Percentiles rank a stretch among this genome's conserved stretches.
Evolutionary conservation across 2,888 invertebrate species (phyloP).

Genomic region (Ophion obscuratus): DNA sequence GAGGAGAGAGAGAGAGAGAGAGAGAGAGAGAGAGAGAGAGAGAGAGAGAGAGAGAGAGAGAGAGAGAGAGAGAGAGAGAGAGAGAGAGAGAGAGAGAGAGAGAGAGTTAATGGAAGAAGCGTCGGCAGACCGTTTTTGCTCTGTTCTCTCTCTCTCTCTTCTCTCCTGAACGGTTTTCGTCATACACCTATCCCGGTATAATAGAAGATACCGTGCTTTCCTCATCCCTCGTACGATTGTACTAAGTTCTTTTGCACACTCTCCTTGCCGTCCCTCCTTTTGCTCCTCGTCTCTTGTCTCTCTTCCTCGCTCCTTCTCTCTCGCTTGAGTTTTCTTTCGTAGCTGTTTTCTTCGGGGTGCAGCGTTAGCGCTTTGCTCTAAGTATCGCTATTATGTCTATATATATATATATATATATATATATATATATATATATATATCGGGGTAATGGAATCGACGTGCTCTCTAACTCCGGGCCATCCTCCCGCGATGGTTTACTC

Average conservation of each 20-base stretch:
- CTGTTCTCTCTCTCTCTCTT: not conserved
- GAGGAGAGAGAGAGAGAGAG: not conserved
- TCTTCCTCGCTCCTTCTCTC: conserved; percentile 9
- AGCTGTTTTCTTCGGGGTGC: conserved; percentile 49
- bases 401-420: conserved; percentile 24
- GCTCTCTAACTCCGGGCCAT: conserved; percentile 41
- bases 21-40: not conserved
- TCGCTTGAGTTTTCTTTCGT: conserved; percentile 32
- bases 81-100: conserved; percentile 37
- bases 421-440: conserved; percentile 16
- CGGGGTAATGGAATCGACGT: conserved; percentile 73
- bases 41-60: not conserved
- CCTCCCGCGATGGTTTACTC: conserved; percentile 69
- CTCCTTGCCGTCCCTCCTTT: conserved; percentile 27
- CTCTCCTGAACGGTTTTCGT: conserved; percentile 51
- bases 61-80: not conserved
- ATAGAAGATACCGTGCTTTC: conserved; percentile 65
- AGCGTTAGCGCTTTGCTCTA: conserved; percentile 52
- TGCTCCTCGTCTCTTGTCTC: conserved; percentile 31
- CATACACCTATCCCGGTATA: conserved; percentile 64
- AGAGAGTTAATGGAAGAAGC: conserved; percentile 49
- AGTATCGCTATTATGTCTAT: conserved; percentile 38
- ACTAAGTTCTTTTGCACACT: conserved; percentile 40
- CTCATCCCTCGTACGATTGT: conserved; percentile 55
- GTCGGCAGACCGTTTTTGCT: conserved; percentile 20